Evolutionary conservation across 2,888 invertebrate genomes (phyloP).

Genomic region (Adelphocoris suturalis): DNA sequence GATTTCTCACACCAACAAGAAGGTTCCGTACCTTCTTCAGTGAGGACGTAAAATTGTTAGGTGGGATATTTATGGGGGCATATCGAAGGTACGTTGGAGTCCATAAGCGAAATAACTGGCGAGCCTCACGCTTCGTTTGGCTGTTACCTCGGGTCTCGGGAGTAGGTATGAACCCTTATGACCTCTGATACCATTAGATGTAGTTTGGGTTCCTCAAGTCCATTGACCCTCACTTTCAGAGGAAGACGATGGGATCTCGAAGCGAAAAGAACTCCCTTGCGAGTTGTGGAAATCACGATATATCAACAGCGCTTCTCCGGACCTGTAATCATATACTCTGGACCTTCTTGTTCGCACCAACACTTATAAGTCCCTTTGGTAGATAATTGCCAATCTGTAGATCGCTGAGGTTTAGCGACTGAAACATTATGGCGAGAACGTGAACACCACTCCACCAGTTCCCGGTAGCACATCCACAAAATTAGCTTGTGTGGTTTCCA

Average conservation of each 20-base stretch:
- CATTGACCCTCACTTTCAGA: conserved; percentile 34
- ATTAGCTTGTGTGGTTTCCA: no score
- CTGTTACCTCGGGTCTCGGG: background rate
- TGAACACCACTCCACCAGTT: background rate
- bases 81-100: background rate
- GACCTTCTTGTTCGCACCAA: conserved; percentile 19
- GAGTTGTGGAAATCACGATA: conserved; percentile 47
- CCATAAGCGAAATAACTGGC: background rate
- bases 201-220: conserved; percentile 21
- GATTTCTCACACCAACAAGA: no score
- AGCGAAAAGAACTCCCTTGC: conserved; percentile 21
- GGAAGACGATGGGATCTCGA: conserved; percentile 39
- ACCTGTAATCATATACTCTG: conserved; percentile 37
- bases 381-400: conserved; percentile 8
- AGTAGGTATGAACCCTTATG: conserved; percentile 23
- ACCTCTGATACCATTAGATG: conserved; percentile 46
- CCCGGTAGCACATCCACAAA: background rate
- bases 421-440: background rate
- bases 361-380: conserved; percentile 1
- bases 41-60: no score
- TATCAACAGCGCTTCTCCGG: conserved; percentile 23
- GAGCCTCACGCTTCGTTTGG: background rate
- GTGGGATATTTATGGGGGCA: background rate
- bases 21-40: no score
- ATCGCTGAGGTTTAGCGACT: background rate